Evolutionary conservation across 2,113 vertebrate species (phyloP).

Genomic region (Tetraodon nigroviridis): DNA sequence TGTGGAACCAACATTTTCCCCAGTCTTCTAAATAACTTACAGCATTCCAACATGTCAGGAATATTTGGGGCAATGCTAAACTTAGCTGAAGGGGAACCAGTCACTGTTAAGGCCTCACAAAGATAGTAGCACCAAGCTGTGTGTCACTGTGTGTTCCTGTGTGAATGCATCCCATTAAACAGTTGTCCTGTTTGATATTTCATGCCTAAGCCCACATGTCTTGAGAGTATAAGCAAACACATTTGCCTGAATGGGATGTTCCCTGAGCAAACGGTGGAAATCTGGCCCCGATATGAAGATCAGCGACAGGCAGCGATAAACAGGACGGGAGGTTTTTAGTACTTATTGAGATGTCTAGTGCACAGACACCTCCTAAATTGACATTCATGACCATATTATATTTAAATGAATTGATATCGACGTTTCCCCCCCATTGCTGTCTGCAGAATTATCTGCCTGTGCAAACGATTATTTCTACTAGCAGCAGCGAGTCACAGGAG

Average conservation of each 20-base stretch:
- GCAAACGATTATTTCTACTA: conserved; percentile 44
- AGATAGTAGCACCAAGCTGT: background rate
- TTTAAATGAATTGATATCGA: background rate
- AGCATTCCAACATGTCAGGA: too few species aligned
- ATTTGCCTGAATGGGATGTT: conserved; percentile 64
- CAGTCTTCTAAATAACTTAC: too few species aligned
- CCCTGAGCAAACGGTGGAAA: conserved; percentile 52
- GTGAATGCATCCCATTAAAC: conserved; percentile 48
- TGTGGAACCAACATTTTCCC: too few species aligned
- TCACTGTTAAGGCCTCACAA: too few species aligned
- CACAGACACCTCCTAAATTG: conserved; percentile 6
- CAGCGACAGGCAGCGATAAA: conserved; percentile 46
- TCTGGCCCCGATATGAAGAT: conserved; percentile 52
- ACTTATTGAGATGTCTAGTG: conserved; percentile 36
- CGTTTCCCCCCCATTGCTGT: background rate
- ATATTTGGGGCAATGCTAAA: too few species aligned
- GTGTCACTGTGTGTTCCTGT: conserved; percentile 10
- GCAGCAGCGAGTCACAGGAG: conserved; percentile 41
- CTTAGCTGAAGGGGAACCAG: too few species aligned
- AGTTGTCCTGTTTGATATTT: conserved; percentile 67
- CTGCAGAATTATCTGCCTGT: conserved; percentile 1
- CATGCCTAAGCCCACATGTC: conserved; percentile 62
- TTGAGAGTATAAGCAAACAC: conserved; percentile 65
- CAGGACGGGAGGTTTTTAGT: conserved; percentile 32
- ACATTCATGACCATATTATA: background rate